Percentiles rank a stretch among this genome's conserved stretches.
phyloP scores from a whole-genome alignment of 2,113 vertebrate species.

The Opisthocomus hoazin region DNA sequence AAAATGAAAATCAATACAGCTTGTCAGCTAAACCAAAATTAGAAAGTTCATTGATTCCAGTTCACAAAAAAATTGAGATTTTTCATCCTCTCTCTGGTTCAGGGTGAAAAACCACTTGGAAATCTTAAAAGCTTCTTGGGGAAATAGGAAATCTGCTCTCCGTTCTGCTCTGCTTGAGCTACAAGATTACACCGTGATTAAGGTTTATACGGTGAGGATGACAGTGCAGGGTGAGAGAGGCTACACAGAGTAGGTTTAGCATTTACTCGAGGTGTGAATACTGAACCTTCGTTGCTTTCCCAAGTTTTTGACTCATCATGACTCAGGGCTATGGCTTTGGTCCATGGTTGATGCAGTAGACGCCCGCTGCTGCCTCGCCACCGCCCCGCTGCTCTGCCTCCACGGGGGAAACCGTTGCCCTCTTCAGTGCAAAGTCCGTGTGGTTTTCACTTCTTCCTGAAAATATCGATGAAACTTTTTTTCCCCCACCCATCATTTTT shows the following conservation, averaged over 20 bases:
- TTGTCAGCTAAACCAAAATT: background rate
- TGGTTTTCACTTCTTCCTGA: background rate
- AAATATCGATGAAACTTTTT: background rate
- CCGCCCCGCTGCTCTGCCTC: background rate
- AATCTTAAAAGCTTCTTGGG: background rate
- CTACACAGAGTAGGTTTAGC: background rate
- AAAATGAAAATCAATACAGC: background rate
- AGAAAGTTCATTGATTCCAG: background rate
- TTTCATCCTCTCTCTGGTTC: background rate
- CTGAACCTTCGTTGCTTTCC: background rate
- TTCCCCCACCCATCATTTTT: background rate
- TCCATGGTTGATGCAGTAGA: fast-evolving
- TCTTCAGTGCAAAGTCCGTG: background rate
- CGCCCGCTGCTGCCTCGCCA: fast-evolving
- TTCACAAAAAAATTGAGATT: background rate
- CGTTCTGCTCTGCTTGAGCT: background rate
- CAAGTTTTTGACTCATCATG: background rate
- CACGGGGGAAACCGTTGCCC: background rate
- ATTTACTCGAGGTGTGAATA: background rate
- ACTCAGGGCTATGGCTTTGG: background rate
- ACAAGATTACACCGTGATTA: background rate
- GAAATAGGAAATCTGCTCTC: background rate
- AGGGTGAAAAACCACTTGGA: background rate
- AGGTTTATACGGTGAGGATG: background rate
- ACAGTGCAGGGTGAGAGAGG: background rate